Evolutionary conservation across 2,113 vertebrate species (phyloP), one percentile per base, ranked within the genome.

Genomic region (Camelus dromedarius): DNA sequence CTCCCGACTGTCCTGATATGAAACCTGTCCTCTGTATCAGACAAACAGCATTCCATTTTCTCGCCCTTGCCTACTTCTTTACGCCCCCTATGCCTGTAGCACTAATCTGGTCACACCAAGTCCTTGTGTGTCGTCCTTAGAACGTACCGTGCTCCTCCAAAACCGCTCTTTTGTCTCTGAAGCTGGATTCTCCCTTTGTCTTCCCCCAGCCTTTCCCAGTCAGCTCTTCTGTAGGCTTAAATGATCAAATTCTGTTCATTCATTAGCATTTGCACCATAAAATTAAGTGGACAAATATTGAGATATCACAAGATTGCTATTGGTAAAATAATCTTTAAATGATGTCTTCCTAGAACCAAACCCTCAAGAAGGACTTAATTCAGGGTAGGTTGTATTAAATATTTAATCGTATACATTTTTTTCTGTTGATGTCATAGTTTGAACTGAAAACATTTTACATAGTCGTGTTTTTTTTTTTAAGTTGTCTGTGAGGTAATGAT

Each of bases 371-470:
- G 22, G 16, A 91, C 60, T 91, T 83, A 52, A 82, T 79, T 85
- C 42, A 30, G 5, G 12, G 24, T 35, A 85, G 30, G 24, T 76
- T 48, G 3, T 70, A 73, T n/a, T 93, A 66, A 92, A 60, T 54
- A 82, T 35, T 80, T 87, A 93, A 54, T 54, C 13, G 12, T 42
- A 32, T 66, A 60, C 38, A 15, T 32, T 60, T 52, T 66, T 66
- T 92, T 19, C 75, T 70, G 26, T 48, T 90, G 8, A 77, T 52
- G 82, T 62, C 93, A 35, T 1, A n/a, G 48, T 64, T 82, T 77
- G 30, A 82, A 82, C 62, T 92, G 32, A 87, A 95, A 92, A 87
- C 7, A 46, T 72, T 73, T 69, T 84, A 75, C 19, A n/a, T 18
- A 70, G 35, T 42, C 5, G 38, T 42, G 4, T 42, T 42, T 42